Evolutionary conservation across 2,888 invertebrate genomes (phyloP).

Genomic region (Apamea sordens): DNA sequence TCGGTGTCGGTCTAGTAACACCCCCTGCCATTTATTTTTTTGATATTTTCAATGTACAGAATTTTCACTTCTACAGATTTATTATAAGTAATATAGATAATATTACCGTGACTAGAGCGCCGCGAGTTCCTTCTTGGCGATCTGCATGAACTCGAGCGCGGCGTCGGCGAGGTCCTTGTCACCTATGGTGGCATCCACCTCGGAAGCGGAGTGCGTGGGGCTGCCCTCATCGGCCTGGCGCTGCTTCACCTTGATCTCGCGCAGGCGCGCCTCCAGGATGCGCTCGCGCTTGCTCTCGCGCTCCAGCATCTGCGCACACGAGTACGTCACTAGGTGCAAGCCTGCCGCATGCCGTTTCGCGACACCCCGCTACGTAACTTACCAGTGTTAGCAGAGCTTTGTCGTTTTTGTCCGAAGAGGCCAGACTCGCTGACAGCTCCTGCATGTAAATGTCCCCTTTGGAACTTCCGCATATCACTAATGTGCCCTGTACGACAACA

Average conservation of each 20-base stretch:
- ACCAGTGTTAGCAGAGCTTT: conserved; percentile 93
- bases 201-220: conserved; percentile 68
- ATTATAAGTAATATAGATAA: too few species aligned
- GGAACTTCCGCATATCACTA: conserved; percentile 93
- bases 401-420: conserved; percentile 92
- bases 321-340: neutral
- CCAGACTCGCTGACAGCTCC: conserved; percentile 93
- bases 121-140: conserved; percentile 74
- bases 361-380: conserved; percentile 68
- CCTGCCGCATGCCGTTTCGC: neutral
- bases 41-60: too few species aligned
- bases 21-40: too few species aligned
- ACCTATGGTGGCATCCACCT: conserved; percentile 73
- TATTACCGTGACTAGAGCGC: conserved; percentile 36
- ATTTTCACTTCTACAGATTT: too few species aligned
- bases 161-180: conserved; percentile 77
- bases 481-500: conserved; percentile 85
- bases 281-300: conserved; percentile 96
- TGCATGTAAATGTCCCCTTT: conserved; percentile 93
- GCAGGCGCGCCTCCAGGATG: conserved; percentile 96
- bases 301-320: conserved; percentile 93
- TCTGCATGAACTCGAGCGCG: conserved; percentile 57
- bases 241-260: conserved; percentile 93
- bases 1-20: too few species aligned
- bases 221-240: conserved; percentile 80